These are phyloP conservation scores for Melangyna quadrimaculata DNA, from an alignment of 2,888 invertebrate genomes.

Conservation along the genomic window DNA sequence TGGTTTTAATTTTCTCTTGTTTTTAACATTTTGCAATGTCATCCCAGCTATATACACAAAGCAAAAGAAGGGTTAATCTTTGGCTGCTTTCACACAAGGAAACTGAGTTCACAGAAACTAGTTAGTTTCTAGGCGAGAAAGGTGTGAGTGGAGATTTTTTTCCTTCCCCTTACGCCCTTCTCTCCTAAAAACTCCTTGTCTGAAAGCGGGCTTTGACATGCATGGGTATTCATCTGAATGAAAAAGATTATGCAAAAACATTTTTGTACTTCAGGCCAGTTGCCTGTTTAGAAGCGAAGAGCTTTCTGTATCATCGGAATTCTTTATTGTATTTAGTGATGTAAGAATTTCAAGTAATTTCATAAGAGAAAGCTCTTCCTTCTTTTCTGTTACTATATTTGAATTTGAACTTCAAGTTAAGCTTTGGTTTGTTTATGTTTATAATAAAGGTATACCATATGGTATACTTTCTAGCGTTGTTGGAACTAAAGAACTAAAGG, in stretches of 20 bases:
- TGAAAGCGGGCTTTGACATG: too few relatives aligned
- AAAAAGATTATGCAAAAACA: background rate
- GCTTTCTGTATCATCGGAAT: background rate
- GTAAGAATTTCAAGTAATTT: constrained; percentile 51
- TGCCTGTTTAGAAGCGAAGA: background rate
- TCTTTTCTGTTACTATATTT: background rate
- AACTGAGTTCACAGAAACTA: too few relatives aligned
- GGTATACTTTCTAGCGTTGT: background rate
- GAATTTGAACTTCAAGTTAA: background rate
- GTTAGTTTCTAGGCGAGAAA: too few relatives aligned
- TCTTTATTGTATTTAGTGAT: constrained; percentile 29
- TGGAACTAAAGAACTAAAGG: background rate
- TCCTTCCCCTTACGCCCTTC: too few relatives aligned
- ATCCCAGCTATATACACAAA: background rate
- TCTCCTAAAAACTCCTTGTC: too few relatives aligned
- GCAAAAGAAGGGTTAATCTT: background rate
- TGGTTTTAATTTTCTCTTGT: background rate
- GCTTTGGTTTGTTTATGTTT: background rate
- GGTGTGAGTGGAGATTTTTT: too few relatives aligned
- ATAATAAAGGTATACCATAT: too few relatives aligned
- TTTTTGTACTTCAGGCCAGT: background rate
- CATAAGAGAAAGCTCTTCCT: constrained; percentile 39
- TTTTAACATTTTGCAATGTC: constrained; percentile 15
- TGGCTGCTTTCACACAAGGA: too few relatives aligned
- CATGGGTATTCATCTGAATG: too few relatives aligned